Evolutionary conservation across 2,888 invertebrate genomes (phyloP), one percentile per base, ranked within the genome.

Genomic region (Nymphalis polychloros): DNA sequence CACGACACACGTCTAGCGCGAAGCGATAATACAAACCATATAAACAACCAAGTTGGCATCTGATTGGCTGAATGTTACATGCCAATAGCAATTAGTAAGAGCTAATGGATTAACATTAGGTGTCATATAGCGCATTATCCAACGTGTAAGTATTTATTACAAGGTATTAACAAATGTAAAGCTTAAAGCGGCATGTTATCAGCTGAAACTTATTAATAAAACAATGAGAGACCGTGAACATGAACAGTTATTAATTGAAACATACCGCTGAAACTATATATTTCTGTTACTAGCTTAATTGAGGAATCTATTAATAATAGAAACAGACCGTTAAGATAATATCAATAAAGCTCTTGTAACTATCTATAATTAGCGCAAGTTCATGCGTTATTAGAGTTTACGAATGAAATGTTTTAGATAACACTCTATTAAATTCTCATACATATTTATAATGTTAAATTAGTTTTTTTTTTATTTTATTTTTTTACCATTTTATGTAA

Each of bases 341-440:
- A 27, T 57, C 55, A 49, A 67, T 53, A 52, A 60, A 61, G 67
- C 67, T 63, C 63, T 62, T 64, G 57, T 61, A 64, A 64, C 68
- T 62, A 57, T 64, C 64, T 69, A 69, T 69, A 64, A 69, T 69
- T 69, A 69, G 64, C 23, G 52, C 13, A 47, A 69, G 64, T 69
- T 69, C 55, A 67, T 67, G 60, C 52, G 53, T 46, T 67, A 62
- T 50, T 52, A 64, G 57, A 53, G 52, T 47, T 59, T 55, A 55
- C 47, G 64, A 53, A 55, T 59, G 61, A 64, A 69, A 69, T 69
- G 64, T 62, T 64, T 64, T 53, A 64, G 52, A 63, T 35, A 63
- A 52, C 41, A 19, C 23, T 17, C 1, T 13, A 27, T 48, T 27
- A 4, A 61, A n/a, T 20, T 59, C 13, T 23, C 19, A 60, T 23